phyloP scores from a whole-genome alignment of 2,888 invertebrate species.

The Hedya salicella region DNA sequence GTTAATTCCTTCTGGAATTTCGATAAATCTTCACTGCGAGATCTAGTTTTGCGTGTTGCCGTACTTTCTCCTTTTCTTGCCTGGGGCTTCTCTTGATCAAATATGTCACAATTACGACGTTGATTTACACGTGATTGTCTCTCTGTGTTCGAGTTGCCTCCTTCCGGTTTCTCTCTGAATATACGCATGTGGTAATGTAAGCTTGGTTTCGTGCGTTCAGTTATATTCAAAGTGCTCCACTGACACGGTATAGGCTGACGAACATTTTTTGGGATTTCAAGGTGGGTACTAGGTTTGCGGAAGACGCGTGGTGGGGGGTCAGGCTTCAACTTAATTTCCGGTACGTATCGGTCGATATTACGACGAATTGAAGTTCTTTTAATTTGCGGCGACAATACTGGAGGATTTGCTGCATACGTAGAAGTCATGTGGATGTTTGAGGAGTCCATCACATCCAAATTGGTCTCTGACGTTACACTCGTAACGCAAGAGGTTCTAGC shows the following conservation, averaged over 20 bases:
- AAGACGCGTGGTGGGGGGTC: conserved; percentile 78
- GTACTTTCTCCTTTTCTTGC: conserved; percentile 50
- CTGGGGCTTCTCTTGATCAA: conserved; percentile 59
- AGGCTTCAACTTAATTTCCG: conserved; percentile 76
- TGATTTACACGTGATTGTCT: conserved; percentile 68
- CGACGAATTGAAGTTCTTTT: conserved; percentile 80
- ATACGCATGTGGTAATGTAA: conserved; percentile 83
- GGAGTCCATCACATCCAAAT: conserved; percentile 83
- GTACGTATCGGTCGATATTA: conserved; percentile 74
- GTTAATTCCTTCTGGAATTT: conserved; percentile 76
- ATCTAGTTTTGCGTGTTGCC: conserved; percentile 69
- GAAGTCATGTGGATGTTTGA: conserved; percentile 81
- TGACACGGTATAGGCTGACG: conserved; percentile 72
- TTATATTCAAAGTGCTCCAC: conserved; percentile 81
- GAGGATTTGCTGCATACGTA: conserved; percentile 75
- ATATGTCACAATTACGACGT: conserved; percentile 69
- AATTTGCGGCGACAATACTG: conserved; percentile 76
- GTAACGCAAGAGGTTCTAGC: conserved; percentile 87
- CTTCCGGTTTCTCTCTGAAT: conserved; percentile 70
- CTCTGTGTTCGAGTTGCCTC: conserved; percentile 48
- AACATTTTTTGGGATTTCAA: conserved; percentile 79
- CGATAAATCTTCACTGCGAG: conserved; percentile 78
- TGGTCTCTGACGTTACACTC: conserved; percentile 84
- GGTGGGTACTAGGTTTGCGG: conserved; percentile 77
- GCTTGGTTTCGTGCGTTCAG: conserved; percentile 78